A percentile compares a stretch with the other conserved stretches of the same genome.
Conservation (phyloP, 2,113 vertebrate genomes). For the Bujurquina vittata region DNA sequence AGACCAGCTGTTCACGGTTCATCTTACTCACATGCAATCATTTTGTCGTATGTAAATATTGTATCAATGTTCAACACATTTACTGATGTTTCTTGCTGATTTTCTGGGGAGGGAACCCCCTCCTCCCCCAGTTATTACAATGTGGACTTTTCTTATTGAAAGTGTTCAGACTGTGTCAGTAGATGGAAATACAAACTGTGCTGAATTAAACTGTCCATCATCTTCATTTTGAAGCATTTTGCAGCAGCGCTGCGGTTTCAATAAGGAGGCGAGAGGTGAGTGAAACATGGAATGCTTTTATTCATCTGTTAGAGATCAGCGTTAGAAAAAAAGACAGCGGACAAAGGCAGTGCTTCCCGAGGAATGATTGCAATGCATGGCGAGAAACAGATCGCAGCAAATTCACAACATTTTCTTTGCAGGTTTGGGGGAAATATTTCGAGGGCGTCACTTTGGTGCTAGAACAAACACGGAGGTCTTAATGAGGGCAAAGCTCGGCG, state of each 20-base stretch:
- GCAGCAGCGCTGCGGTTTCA: background rate
- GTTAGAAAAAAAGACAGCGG: constrained; percentile 77
- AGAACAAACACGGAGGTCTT: background rate
- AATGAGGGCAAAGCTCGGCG: background rate
- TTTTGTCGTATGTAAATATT: constrained; percentile 26
- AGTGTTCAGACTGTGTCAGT: background rate
- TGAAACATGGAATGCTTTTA: constrained; percentile 78
- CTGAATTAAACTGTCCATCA: background rate
- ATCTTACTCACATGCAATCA: background rate
- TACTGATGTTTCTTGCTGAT: constrained; percentile 5
- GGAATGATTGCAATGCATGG: constrained; percentile 53
- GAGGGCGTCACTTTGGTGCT: background rate
- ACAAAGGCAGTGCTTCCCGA: constrained; percentile 58
- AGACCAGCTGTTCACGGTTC: background rate
- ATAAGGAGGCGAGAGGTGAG: constrained; percentile 9
- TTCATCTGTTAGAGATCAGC: constrained; percentile 79
- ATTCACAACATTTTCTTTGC: constrained; percentile 14
- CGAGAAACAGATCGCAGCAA: constrained; percentile 36
- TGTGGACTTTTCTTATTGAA: background rate
- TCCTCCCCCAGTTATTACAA: background rate
- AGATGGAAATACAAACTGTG: constrained; percentile 27
- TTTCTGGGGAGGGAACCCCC: background rate
- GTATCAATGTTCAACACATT: background rate
- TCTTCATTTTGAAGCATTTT: background rate
- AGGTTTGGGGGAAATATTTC: background rate